These are phyloP conservation scores for Cantharis flavilabris DNA, from an alignment of 2,888 invertebrate genomes.

Conservation along the genomic window DNA sequence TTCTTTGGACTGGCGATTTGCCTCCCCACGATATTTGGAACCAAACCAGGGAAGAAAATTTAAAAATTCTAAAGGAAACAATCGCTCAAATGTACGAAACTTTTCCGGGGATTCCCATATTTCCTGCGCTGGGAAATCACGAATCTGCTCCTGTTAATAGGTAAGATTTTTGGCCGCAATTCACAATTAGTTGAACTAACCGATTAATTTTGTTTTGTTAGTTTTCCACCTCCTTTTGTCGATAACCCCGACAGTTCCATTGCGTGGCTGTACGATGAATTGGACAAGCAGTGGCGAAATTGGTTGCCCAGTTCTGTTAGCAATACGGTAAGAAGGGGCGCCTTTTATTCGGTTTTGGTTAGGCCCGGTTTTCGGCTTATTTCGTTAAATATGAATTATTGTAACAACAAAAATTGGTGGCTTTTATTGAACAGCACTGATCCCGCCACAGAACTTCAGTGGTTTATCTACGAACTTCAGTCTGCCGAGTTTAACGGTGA, in stretches of 20 bases:
- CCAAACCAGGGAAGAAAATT: constrained; percentile 86
- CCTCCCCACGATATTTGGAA: constrained; percentile 97
- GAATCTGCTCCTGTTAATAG: constrained; percentile 95
- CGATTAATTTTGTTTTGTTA: constrained; percentile 52
- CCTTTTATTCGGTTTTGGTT: constrained; percentile 90
- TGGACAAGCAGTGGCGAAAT: constrained; percentile 87
- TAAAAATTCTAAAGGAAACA: constrained; percentile 83
- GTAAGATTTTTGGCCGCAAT: constrained; percentile 53
- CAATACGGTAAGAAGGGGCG: constrained; percentile 83
- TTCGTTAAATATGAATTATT: constrained; percentile 96
- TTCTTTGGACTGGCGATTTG: constrained; percentile 95
- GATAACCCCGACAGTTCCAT: constrained; percentile 80
- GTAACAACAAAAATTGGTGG: constrained; percentile 97
- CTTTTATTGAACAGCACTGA: constrained; percentile 92
- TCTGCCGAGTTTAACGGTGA: constrained; percentile 92
- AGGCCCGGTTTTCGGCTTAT: constrained; percentile 89
- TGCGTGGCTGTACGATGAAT: constrained; percentile 89
- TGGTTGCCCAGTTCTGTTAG: constrained; percentile 91
- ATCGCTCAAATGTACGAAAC: constrained; percentile 82
- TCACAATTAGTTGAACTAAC: background rate
- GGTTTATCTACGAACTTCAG: constrained; percentile 93
- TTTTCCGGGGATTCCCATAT: constrained; percentile 91
- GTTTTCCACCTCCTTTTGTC: constrained; percentile 87
- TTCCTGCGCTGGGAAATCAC: constrained; percentile 95
- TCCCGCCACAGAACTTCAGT: constrained; percentile 92